Conservation (phyloP, 2,113 vertebrate genomes). For the Catharus fuscescens region DNA sequence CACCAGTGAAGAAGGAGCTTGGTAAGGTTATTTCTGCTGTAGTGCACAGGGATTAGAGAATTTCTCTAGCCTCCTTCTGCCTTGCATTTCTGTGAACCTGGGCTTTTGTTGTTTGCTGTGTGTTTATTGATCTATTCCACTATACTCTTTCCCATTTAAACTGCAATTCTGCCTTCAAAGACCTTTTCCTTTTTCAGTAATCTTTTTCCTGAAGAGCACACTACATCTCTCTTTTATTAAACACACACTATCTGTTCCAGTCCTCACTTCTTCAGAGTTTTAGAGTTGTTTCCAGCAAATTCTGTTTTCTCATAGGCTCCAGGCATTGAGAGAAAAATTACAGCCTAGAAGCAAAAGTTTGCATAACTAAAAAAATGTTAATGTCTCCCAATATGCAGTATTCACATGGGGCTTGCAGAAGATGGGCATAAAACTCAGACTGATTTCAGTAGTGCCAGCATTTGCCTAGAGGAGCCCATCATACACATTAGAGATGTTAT, state of each 20-base stretch:
- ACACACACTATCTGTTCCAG: background rate
- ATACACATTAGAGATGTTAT: background rate
- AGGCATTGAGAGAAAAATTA: background rate
- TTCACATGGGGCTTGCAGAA: background rate
- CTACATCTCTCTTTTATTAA: background rate
- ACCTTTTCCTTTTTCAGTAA: background rate
- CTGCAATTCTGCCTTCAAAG: slow-evolving; percentile 20
- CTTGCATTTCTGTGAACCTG: background rate
- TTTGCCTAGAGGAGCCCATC: background rate
- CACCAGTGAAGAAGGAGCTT: background rate
- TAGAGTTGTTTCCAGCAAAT: slow-evolving; percentile 13
- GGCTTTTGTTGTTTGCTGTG: background rate
- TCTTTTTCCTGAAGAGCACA: background rate
- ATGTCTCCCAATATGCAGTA: background rate
- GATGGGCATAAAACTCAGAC: background rate
- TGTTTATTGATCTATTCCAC: background rate
- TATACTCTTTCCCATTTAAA: background rate
- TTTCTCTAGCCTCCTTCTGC: background rate
- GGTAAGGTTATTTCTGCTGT: background rate
- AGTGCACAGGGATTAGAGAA: background rate
- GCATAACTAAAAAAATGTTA: background rate
- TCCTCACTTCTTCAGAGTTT: background rate
- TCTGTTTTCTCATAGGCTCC: background rate
- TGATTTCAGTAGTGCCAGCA: background rate
- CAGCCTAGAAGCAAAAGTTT: background rate